phyloP scores from a whole-genome alignment of 2,888 invertebrate genomes.

The Tillus elongatus region DNA sequence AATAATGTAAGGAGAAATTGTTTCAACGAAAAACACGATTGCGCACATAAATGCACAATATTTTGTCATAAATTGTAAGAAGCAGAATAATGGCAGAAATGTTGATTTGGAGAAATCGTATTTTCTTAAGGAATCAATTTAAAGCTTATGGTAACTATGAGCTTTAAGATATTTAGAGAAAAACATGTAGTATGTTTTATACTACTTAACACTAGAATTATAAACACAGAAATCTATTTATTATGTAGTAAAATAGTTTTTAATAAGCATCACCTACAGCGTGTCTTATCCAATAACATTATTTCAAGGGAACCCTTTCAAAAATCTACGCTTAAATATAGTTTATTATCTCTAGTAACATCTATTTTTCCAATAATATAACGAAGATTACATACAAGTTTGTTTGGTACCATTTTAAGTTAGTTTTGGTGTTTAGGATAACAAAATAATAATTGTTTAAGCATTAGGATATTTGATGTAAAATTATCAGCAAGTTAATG shows the following conservation, averaged over 20 bases:
- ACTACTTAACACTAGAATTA: no score
- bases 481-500: neutral
- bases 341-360: slow-evolving; percentile 3
- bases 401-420: slow-evolving; percentile 17
- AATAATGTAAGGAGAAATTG: slow-evolving; percentile 2
- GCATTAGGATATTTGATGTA: no score
- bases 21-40: slow-evolving; percentile 6
- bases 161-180: slow-evolving; percentile 24
- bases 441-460: slow-evolving; percentile 4
- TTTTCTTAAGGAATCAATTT: slow-evolving; percentile 9
- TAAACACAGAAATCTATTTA: no score
- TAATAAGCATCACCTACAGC: slow-evolving; percentile 29
- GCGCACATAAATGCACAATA: slow-evolving; percentile 11
- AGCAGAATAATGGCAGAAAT: slow-evolving; percentile 21
- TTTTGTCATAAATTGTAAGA: slow-evolving; percentile 15
- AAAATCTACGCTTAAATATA: slow-evolving; percentile 7
- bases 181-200: slow-evolving; percentile 11
- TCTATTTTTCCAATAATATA: slow-evolving; percentile 19
- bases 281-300: slow-evolving; percentile 27
- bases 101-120: slow-evolving; percentile 11
- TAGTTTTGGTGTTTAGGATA: slow-evolving; percentile 24
- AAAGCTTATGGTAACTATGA: slow-evolving; percentile 28
- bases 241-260: no score
- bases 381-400: slow-evolving; percentile 6
- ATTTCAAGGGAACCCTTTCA: neutral